A percentile compares a stretch with the other conserved stretches of the same genome.
Conservation (phyloP, 2,113 vertebrate genomes). For the Peromyscus maniculatus region DNA sequence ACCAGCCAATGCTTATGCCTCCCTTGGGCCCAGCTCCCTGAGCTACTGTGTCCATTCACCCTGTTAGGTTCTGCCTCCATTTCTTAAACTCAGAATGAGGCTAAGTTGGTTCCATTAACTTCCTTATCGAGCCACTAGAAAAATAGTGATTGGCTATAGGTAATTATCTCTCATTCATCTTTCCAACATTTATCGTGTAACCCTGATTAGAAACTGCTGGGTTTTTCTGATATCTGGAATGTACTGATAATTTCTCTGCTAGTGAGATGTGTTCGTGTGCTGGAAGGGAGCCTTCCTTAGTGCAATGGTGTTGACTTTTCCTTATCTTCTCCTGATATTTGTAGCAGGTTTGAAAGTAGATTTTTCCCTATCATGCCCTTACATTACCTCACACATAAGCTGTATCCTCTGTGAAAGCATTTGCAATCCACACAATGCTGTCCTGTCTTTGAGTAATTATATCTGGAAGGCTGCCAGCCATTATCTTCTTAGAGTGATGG, state of each 20-base stretch:
- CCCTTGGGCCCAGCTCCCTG: not conserved
- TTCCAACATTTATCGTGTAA: not conserved
- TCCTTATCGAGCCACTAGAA: not conserved
- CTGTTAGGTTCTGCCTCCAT: not conserved
- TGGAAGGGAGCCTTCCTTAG: slow-evolving; percentile 36
- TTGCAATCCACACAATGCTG: slow-evolving; percentile 40
- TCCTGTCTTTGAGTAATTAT: slow-evolving; percentile 67
- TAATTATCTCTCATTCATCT: slow-evolving; percentile 5
- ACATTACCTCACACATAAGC: slow-evolving; percentile 39
- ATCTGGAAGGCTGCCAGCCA: slow-evolving; percentile 48
- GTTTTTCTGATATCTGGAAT: not conserved
- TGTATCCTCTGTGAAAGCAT: slow-evolving; percentile 55
- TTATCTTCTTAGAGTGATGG: slow-evolving; percentile 58
- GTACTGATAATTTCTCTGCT: slow-evolving; percentile 29
- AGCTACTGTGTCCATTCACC: not conserved
- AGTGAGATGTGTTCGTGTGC: not conserved
- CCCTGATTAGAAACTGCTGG: slow-evolving; percentile 3
- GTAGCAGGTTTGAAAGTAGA: slow-evolving; percentile 20
- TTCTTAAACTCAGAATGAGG: not conserved
- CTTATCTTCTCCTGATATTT: slow-evolving; percentile 35
- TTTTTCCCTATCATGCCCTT: slow-evolving; percentile 49
- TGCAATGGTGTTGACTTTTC: not conserved
- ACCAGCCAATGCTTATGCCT: not conserved
- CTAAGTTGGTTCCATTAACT: not conserved
- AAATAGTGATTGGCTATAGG: not conserved